Evolutionary conservation across 2,113 vertebrate species (phyloP), one percentile per base, ranked within the genome.

Genomic region (Cnemophilus loriae): DNA sequence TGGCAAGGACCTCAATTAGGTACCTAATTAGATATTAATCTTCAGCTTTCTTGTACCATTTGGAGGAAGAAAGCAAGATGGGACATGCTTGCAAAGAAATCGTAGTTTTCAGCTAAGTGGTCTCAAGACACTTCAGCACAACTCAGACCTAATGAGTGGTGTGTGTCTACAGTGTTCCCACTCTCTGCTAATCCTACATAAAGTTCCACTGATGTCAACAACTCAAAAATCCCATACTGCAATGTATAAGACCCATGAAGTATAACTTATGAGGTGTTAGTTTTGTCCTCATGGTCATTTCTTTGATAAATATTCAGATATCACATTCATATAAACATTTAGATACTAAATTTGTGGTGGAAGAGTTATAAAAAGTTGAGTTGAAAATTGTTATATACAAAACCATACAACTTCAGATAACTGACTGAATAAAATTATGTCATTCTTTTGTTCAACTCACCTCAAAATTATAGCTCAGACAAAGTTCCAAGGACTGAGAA

Each of bases 391-490:
- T 5, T 44, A 26, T 10, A 57, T n/a, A 39, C 11, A 68, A 85
- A 91, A 55, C 1, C 12, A 11, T 52, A 42, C 4, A 39, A 44
- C 17, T 87, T 78, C 56, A 35, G 33, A 75, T 47, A 32, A 84
- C 0, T 42, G 20, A 76, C 6, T 11, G 19, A 60, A 85, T n/a
- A 69, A 87, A 90, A 76, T 10, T 2, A 15, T 32, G 55, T 57
- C 9, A 41, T 92, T 76, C 9, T 61, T 89, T 46, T 42, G 42
- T 50, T 74, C 32, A 82, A 39, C 96, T 98, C 95, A 99, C 99
- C 98, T 99, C 99, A 98, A 99, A 99, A 97, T 99, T 98, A 94
- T 99, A 98, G 97, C 99, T 99, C 84, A 99, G 98, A 96, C 99
- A 99, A 92, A 99, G 97, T 89, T 99, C 99, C 93, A 99, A 98